A percentile compares a stretch with the other conserved stretches of the same genome.
Evolutionary conservation across 2,888 invertebrate genomes (phyloP).

Genomic region (Drosophila picticornis): DNA sequence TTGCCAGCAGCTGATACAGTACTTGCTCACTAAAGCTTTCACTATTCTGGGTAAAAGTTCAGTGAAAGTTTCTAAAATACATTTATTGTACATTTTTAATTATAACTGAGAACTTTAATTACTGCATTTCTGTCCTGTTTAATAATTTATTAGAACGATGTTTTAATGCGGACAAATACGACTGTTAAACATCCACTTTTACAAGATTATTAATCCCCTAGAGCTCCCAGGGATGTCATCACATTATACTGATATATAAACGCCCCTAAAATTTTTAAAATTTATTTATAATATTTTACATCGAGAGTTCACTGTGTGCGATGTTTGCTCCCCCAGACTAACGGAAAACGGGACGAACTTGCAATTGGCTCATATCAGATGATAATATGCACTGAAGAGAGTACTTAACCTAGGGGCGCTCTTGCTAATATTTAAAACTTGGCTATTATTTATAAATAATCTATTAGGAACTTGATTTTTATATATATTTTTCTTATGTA

Average conservation of each 20-base stretch:
- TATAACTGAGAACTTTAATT: background rate
- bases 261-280: background rate
- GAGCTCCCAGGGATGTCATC: background rate
- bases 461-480: background rate
- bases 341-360: slow-evolving; percentile 6
- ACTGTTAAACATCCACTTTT: background rate
- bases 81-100: background rate
- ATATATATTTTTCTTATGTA: background rate
- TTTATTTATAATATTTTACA: no score
- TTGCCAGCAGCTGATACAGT: slow-evolving; percentile 47
- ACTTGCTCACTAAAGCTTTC: background rate
- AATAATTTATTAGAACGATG: background rate
- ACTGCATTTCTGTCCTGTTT: background rate
- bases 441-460: background rate
- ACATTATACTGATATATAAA: background rate
- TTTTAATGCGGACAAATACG: background rate
- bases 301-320: slow-evolving; percentile 7
- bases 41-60: background rate
- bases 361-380: slow-evolving; percentile 18
- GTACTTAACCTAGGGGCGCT: background rate
- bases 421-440: background rate
- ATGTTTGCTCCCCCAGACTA: slow-evolving; percentile 1
- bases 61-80: background rate
- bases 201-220: background rate
- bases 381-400: background rate